Base-by-base conservation (phyloP, 2,113 vertebrate species). In the Atractosteus spatula region DNA sequence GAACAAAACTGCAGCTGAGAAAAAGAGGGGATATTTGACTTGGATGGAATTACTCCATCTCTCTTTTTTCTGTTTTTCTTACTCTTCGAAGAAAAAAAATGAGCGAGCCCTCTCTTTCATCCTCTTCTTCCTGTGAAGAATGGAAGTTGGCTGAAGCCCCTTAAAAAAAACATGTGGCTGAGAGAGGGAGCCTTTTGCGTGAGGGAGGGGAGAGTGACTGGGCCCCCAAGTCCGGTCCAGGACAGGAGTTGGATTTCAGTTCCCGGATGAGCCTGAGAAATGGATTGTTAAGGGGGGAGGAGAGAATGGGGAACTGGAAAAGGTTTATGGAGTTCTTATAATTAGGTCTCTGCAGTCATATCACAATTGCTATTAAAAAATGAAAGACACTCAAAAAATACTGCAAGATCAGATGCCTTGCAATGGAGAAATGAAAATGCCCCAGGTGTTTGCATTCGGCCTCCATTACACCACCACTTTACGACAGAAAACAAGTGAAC, bases 31-130 rank as follows among this genome's bases (percentile, higher is more conserved):
- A 62, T 71, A 54, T 67, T 74, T 74, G 10, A 68, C 65, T 62
- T 29, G 47, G 57, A 70, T 8, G 11, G n/a, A 70, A 71, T 14
- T 56, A n/a, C 45, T 72, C 51, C 29, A 78, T 78, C 62, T 8
- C 76, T 72, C 62, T 59, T 75, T 72, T 65, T 67, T 70, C 74
- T 68, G 47, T 71, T 81, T 84, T 75, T 74, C 74, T 64, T 67
- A 55, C 68, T 75, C 51, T 54, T 61, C 75, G 10, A 80, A 76
- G 79, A 11, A 51, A 51, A 51, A 10, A 51, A 51, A 51, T 7
- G 47, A 51, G 47, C 5, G 2, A 51, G 47, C 47, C 10, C 63
- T 72, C 67, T 80, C 57, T 76, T 29, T 70, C 57, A 47, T 17
- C 59, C 71, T 51, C 4, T 68, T 41, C 44, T 62, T 47, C 64